A percentile compares a stretch with the other conserved stretches of the same genome.
Evolutionary conservation across 2,888 invertebrate species (phyloP).

Genomic region (Sinhomidia bicolor): DNA sequence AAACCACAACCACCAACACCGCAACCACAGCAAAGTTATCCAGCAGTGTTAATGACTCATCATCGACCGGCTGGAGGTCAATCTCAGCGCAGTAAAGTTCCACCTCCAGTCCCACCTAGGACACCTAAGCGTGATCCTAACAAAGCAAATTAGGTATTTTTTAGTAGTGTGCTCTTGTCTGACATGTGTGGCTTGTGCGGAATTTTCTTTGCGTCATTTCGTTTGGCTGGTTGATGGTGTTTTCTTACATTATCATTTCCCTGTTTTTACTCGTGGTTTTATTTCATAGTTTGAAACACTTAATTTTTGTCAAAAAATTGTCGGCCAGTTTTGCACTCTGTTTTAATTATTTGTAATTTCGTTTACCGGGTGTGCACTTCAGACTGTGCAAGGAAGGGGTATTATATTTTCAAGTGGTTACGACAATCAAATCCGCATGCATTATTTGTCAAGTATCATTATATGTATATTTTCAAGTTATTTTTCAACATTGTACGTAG

Average conservation of each 20-base stretch:
- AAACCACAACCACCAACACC: slow-evolving; percentile 74
- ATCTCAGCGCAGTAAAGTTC: slow-evolving; percentile 85
- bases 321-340: neutral
- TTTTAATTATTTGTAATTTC: neutral
- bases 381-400: neutral
- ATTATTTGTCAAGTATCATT: neutral
- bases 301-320: slow-evolving; percentile 39
- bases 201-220: slow-evolving; percentile 46
- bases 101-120: slow-evolving; percentile 94
- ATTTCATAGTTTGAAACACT: neutral
- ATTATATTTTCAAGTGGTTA: slow-evolving; percentile 1
- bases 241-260: slow-evolving; percentile 22
- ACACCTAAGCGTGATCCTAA: slow-evolving; percentile 78
- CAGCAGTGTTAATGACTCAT: slow-evolving; percentile 86
- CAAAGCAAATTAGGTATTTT: slow-evolving; percentile 71
- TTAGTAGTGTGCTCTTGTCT: slow-evolving; percentile 46
- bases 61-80: slow-evolving; percentile 80
- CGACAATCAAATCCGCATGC: slow-evolving; percentile 2
- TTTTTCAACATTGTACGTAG: slow-evolving; percentile 33
- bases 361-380: slow-evolving; percentile 16
- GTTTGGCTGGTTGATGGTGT: slow-evolving; percentile 38
- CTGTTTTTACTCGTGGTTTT: slow-evolving; percentile 28
- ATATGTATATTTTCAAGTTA: neutral
- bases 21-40: slow-evolving; percentile 83
- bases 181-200: slow-evolving; percentile 56